A percentile compares a stretch with the other conserved stretches of the same genome.
phyloP scores from a whole-genome alignment of 2,113 vertebrate genomes.

The Anarrhichthys ocellatus region DNA sequence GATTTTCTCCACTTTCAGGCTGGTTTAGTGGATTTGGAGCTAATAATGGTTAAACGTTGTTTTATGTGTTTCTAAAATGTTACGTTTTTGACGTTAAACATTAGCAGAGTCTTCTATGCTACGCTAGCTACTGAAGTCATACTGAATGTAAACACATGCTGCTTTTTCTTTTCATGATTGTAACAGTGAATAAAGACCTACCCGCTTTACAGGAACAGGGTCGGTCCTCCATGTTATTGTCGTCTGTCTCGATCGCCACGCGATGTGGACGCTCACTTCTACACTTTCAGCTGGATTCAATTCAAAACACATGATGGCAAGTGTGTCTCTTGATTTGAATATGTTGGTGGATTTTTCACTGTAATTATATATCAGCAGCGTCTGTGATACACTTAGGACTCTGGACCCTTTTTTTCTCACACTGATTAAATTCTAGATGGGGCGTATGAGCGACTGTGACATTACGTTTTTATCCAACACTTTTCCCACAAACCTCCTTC shows the following conservation, averaged over 20 bases:
- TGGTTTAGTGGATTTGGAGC: not conserved
- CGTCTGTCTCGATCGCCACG: not conserved
- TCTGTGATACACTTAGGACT: not conserved
- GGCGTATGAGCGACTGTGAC: not conserved
- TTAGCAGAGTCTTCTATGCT: not conserved
- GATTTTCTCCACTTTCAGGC: no score
- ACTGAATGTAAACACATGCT: not conserved
- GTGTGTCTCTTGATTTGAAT: not conserved
- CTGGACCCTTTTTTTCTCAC: not conserved
- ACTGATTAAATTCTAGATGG: not conserved
- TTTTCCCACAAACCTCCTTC: constrained; percentile 8
- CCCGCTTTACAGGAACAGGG: not conserved
- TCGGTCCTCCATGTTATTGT: not conserved
- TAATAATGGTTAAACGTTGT: not conserved
- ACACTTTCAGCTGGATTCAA: not conserved
- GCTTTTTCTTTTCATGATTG: not conserved
- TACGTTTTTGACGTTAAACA: not conserved
- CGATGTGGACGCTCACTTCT: not conserved
- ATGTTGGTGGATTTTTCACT: not conserved
- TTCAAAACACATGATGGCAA: not conserved
- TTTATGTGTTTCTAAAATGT: not conserved
- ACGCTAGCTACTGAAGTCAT: no score
- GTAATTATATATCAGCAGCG: not conserved
- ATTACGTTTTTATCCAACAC: constrained; percentile 1
- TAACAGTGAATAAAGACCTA: not conserved